Conservation (phyloP, 2,113 vertebrate genomes). For the Tetrax tetrax region DNA sequence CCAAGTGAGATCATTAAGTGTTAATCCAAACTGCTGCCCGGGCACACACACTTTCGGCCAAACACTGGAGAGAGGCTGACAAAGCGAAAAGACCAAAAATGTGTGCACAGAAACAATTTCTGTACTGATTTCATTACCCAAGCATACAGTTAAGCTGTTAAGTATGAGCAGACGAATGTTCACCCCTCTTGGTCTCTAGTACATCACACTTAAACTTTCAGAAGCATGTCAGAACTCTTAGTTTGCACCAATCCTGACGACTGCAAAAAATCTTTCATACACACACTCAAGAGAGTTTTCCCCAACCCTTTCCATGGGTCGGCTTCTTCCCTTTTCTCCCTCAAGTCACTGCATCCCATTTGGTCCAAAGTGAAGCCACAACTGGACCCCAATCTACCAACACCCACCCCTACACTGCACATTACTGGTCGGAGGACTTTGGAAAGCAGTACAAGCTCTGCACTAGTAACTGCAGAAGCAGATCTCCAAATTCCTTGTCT, state of each 20-base stretch:
- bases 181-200: not conserved
- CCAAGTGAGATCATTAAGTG: not conserved
- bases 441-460: not conserved
- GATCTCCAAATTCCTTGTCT: not conserved
- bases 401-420: not conserved
- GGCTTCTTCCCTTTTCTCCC: not conserved
- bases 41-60: not conserved
- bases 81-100: not conserved
- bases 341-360: not conserved
- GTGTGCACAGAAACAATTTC: not conserved
- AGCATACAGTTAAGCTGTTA: fast-evolving
- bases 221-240: not conserved
- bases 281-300: not conserved
- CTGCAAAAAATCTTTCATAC: not conserved
- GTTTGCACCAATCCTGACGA: not conserved
- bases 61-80: not conserved
- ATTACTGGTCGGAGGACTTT: not conserved
- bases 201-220: not conserved
- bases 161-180: fast-evolving
- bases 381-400: not conserved
- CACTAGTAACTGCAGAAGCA: fast-evolving
- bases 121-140: not conserved
- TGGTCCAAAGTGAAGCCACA: fast-evolving
- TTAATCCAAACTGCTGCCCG: not conserved
- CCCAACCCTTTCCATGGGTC: fast-evolving